These are phyloP conservation scores for Callorhinus ursinus DNA, from an alignment of 2,113 vertebrate genomes.

Conservation along the genomic window DNA sequence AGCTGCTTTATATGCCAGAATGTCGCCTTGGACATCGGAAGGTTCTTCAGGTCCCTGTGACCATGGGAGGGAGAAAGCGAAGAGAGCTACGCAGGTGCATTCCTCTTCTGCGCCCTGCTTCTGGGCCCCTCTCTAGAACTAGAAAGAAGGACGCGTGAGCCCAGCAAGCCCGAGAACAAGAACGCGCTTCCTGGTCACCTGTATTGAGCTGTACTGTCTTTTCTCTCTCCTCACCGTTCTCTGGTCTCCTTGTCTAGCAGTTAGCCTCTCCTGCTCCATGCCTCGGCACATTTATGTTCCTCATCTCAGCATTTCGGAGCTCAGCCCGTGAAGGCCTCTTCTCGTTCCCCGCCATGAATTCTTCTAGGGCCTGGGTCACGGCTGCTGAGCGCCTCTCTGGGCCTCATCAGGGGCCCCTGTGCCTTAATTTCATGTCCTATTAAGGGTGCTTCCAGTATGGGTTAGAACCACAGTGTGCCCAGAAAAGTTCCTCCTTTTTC, in stretches of 20 bases:
- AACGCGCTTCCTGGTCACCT: accelerated
- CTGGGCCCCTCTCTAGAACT: not conserved
- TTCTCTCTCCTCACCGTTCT: not conserved
- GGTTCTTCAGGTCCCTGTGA: not conserved
- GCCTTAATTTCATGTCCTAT: not conserved
- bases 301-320: not conserved
- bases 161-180: not conserved
- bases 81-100: not conserved
- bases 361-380: not conserved
- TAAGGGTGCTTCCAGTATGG: not conserved
- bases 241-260: not conserved
- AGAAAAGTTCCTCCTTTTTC: not conserved
- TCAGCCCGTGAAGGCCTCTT: not conserved
- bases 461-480: not conserved
- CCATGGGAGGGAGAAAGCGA: not conserved
- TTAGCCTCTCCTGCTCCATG: not conserved
- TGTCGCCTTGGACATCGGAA: not conserved
- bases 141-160: not conserved
- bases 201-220: not conserved
- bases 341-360: not conserved
- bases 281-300: not conserved
- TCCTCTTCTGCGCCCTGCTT: not conserved
- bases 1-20: not conserved
- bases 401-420: not conserved
- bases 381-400: not conserved